Evolutionary conservation across 1,140 invertebrate species (phyloP), one percentile per base, ranked within the genome.

Genomic region (Drosophila baimaii): DNA sequence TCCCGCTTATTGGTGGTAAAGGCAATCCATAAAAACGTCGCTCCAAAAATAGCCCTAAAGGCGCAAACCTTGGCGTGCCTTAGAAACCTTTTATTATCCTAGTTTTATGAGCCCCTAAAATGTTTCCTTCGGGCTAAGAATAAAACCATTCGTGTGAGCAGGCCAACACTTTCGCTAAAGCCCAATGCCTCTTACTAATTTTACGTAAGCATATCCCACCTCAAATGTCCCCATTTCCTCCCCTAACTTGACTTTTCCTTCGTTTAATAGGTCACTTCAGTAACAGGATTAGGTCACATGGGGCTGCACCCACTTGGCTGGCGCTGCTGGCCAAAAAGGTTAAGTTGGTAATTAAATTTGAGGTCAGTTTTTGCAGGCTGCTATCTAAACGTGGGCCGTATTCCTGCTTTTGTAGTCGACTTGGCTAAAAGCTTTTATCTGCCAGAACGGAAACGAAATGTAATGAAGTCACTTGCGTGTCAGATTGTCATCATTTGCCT

Each of bases 291-390:
- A 64, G 59, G 59, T 63, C 71, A 74, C 57, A 52, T 29, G 52
- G 52, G 71, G 37, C 72, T 33, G 51, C 61, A 76, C 70, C 70
- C 57, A 51, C 33, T 31, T 47, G 17, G 10, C 37, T 46, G 13
- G 6, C 15, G 12, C 31, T 35, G 31, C 31, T 63, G 51, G 21
- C 39, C 61, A 37, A 76, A 76, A 76, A 76, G 73, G 73, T 68
- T 68, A 76, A 76, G 55, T 77, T 58, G 73, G 73, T 76, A 76
- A 76, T 76, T 76, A 76, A 76, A 59, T 77, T 76, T 76, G 63
- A 68, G 73, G 73, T 76, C 73, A 76, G 61, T 76, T 76, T 65
- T 66, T 10, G 31, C 25, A 57, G 51, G 21, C 19, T 12, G 37
- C 47, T 58, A 75, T 75, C 66, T 70, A 52, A 69, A 74, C 39